Evolutionary conservation across 2,888 invertebrate species (phyloP).

Genomic region (Hydriomena furcata): DNA sequence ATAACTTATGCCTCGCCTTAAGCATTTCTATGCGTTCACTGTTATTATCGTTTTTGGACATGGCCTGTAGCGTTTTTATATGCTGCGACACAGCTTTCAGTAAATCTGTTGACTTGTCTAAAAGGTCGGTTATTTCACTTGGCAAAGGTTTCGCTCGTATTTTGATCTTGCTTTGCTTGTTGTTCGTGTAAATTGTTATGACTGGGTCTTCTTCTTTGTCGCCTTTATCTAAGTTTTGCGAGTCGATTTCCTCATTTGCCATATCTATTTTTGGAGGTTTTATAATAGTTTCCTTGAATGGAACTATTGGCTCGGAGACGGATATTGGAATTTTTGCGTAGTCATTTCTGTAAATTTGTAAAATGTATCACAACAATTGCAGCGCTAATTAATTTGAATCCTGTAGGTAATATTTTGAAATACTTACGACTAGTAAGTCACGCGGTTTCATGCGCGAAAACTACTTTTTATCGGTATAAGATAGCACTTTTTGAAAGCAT

Average conservation of each 20-base stretch:
- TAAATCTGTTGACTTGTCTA: constrained; percentile 88
- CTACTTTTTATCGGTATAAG: too few relatives aligned
- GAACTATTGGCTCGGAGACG: constrained; percentile 97
- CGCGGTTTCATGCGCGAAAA: too few relatives aligned
- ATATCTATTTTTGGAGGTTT: constrained; percentile 91
- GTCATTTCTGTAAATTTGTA: constrained; percentile 70
- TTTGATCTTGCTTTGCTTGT: constrained; percentile 88
- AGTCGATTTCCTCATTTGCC: constrained; percentile 92
- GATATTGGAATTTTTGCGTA: constrained; percentile 94
- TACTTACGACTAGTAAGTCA: too few relatives aligned
- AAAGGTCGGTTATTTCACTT: constrained; percentile 85
- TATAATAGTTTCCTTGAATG: constrained; percentile 97
- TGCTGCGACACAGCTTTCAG: constrained; percentile 86
- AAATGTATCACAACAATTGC: too few relatives aligned
- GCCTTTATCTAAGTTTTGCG: constrained; percentile 78
- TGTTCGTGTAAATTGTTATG: constrained; percentile 86
- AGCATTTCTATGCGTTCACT: constrained; percentile 50
- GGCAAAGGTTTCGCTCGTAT: constrained; percentile 92
- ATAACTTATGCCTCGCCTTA: constrained; percentile 61
- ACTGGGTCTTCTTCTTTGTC: constrained; percentile 77
- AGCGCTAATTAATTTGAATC: too few relatives aligned
- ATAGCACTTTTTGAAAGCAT: too few relatives aligned
- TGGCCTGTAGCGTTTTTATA: constrained; percentile 69
- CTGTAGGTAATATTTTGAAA: too few relatives aligned
- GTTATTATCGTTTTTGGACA: constrained; percentile 64